Evolutionary conservation across 1,140 invertebrate genomes (phyloP).

Genomic region (Papilio xuthus): DNA sequence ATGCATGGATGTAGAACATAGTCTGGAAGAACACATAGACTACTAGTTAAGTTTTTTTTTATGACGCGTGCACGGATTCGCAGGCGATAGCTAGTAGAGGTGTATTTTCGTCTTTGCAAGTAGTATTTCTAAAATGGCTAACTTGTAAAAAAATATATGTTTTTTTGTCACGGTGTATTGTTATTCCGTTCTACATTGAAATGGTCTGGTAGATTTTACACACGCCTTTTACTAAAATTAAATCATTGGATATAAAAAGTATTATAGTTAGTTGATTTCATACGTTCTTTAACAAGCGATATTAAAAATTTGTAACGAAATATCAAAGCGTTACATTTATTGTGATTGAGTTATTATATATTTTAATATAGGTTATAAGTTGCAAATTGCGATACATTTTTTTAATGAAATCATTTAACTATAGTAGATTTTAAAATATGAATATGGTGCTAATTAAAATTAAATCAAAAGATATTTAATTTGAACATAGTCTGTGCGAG

Average conservation of each 20-base stretch:
- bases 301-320: conserved; percentile 18
- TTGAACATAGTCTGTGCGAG: too few species aligned
- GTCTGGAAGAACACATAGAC: too few species aligned
- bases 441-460: too few species aligned
- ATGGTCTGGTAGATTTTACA: conserved; percentile 3
- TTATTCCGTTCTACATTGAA: conserved; percentile 1
- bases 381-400: not conserved
- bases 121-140: not conserved
- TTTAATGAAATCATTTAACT: too few species aligned
- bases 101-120: not conserved
- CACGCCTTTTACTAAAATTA: not conserved
- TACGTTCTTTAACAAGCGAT: not conserved
- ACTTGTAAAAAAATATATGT: not conserved
- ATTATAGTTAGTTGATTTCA: conserved; percentile 1
- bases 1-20: too few species aligned
- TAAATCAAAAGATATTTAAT: too few species aligned
- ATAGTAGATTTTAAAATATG: too few species aligned
- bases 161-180: not conserved
- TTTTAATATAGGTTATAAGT: not conserved
- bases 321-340: conserved; percentile 6
- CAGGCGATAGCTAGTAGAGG: too few species aligned
- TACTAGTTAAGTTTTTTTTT: too few species aligned
- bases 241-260: not conserved
- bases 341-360: not conserved
- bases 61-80: too few species aligned